These are phyloP conservation scores for Dipodomys ordii DNA, from an alignment of 2,113 vertebrate genomes.

Conservation along the genomic window DNA sequence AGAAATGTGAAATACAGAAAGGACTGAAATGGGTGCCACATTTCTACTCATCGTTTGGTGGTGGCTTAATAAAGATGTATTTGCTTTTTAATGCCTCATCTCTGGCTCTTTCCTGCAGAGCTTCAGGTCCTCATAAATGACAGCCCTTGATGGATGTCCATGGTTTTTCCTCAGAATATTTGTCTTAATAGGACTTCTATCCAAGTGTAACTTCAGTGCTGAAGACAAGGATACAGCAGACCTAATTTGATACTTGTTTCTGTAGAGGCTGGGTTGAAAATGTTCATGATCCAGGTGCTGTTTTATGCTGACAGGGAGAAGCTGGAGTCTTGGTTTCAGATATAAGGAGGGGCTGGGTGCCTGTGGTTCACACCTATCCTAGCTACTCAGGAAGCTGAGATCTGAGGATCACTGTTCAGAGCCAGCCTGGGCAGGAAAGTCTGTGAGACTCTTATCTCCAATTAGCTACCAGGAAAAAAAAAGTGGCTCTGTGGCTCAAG, in stretches of 20 bases:
- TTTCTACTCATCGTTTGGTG: slow-evolving; percentile 68
- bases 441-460: no score
- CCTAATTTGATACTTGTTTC: background rate
- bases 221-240: background rate
- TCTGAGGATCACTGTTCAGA: no score
- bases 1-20: slow-evolving; percentile 55
- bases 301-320: background rate
- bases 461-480: no score
- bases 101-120: background rate
- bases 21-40: slow-evolving; percentile 47
- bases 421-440: no score
- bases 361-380: no score
- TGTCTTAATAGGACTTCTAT: background rate
- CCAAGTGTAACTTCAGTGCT: background rate
- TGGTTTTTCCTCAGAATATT: background rate
- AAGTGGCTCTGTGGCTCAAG: no score
- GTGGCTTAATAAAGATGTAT: background rate
- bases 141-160: background rate
- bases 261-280: no score
- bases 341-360: no score
- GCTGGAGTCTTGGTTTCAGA: background rate
- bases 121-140: background rate
- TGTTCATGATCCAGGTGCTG: background rate
- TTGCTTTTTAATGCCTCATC: background rate
- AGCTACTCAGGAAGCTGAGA: no score